Evolutionary conservation across 2,113 vertebrate species (phyloP).

Genomic region (Calidris pugnax): DNA sequence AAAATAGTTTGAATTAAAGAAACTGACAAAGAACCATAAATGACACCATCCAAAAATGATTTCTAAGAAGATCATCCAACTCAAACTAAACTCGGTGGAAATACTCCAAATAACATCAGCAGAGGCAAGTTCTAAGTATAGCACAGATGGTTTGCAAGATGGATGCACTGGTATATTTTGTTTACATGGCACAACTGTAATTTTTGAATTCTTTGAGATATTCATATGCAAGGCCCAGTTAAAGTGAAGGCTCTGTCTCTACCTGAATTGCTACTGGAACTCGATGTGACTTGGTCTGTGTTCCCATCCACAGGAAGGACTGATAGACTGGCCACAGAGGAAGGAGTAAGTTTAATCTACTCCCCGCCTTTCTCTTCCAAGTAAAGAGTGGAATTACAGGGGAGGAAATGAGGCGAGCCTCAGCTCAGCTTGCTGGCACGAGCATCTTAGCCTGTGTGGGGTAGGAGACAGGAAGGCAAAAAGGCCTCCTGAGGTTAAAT

Average conservation of each 20-base stretch:
- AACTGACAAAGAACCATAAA: not conserved
- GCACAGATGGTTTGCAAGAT: not conserved
- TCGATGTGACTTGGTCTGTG: not conserved
- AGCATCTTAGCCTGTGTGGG: slow-evolving; percentile 12
- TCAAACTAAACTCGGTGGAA: not conserved
- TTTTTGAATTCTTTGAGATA: not conserved
- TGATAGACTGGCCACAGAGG: not conserved
- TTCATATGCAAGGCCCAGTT: not conserved
- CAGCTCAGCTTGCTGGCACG: slow-evolving; percentile 19
- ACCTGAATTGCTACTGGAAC: not conserved
- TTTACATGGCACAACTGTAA: not conserved
- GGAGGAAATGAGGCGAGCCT: slow-evolving; percentile 3
- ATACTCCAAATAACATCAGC: not conserved
- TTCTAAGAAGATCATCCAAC: not conserved
- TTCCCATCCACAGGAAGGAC: not conserved
- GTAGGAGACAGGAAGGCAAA: not conserved
- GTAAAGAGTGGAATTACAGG: slow-evolving; percentile 10
- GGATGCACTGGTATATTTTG: not conserved
- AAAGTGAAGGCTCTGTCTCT: not conserved
- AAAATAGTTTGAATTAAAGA: not conserved
- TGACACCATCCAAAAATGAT: not conserved
- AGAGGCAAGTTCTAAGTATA: not conserved
- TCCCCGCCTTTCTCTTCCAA: not conserved
- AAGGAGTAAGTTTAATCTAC: not conserved
- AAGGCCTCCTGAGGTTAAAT: slow-evolving; percentile 40